A percentile compares a stretch with the other conserved stretches of the same genome.
Conservation (phyloP, 2,888 invertebrate species). For the Cantharis rufa region DNA sequence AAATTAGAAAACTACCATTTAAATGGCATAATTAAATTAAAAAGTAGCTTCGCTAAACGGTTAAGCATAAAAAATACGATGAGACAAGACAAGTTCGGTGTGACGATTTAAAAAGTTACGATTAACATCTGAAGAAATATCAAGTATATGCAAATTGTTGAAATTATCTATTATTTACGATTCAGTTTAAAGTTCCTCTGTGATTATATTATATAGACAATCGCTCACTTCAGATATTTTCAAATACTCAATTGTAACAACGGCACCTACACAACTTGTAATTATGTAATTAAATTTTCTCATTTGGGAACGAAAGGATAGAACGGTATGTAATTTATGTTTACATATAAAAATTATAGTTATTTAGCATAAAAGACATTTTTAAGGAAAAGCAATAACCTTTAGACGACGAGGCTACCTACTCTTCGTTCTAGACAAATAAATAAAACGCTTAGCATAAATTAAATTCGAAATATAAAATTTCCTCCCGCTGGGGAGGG, state of each 20-base stretch:
- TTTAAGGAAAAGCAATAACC: neutral
- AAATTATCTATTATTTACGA: conserved; percentile 37
- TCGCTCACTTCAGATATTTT: conserved; percentile 16
- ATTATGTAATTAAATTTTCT: conserved; percentile 25
- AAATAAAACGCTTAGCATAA: neutral
- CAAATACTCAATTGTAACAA: conserved; percentile 24
- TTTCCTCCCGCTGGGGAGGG: too few species aligned
- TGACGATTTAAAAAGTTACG: neutral
- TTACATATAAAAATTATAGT: neutral
- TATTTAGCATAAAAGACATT: neutral
- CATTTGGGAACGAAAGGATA: neutral
- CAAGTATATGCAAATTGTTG: conserved; percentile 36
- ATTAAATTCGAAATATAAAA: neutral
- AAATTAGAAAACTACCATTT: neutral
- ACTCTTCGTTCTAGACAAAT: neutral
- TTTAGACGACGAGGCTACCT: neutral
- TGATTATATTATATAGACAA: neutral
- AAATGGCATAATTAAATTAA: neutral
- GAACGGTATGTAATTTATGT: neutral
- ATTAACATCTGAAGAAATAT: neutral
- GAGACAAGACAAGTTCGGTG: neutral
- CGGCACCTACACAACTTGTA: conserved; percentile 24
- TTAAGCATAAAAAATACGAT: neutral
- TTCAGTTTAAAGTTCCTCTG: neutral
- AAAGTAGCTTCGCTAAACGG: neutral